Base-by-base conservation (phyloP, 2,113 vertebrate genomes). In the Bolborhynchus lineola region DNA sequence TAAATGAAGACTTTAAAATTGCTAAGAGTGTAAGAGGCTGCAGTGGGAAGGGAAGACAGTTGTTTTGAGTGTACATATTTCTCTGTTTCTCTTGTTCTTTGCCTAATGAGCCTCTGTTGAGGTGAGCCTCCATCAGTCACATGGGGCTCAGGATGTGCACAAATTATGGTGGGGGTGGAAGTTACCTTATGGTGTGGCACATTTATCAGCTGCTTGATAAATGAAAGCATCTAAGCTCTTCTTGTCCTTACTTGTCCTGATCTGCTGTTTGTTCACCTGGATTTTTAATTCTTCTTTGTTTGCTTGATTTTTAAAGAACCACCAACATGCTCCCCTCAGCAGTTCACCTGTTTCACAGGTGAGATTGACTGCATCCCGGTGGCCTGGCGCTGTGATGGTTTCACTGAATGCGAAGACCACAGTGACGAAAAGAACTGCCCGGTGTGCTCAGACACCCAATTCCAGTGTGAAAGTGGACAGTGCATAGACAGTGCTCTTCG, bases 321-420 rank as follows among this genome's bases (percentile, higher is more conserved):
- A 4, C 99, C 99, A 82, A 99, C 99, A 35, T 99, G 99, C 88
- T 99, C 99, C 41, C 99, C 99, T 23, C 99, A 99, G 95, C 99
- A 99, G 97, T 99, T 99, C 97, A 99, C 99, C 67, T 99, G 99
- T 92, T 97, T 98, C 57, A 99, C 99, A 2, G 99, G 99, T 5
- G 99, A 99, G 95, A 99, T 99, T 94, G 99, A 99, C 98, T 99
- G 99, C 92, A 99, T 99, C 95, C 99, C 99, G 0, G 98, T 98
- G 94, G 98, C 99, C 6, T 99, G 99, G 99, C 97, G 99, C 19
- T 99, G 99, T 7, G 99, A 99, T 63, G 99, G 99, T 1, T 99
- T 98, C 90, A 97, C 98, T 0, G 99, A 99, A 70, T 99, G 99
- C 3, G 99, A 99, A 50, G 99, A 99, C 94, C 97, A 98, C 92